Conservation (phyloP, 1,140 invertebrate genomes). For the Listronotus oregonensis region DNA sequence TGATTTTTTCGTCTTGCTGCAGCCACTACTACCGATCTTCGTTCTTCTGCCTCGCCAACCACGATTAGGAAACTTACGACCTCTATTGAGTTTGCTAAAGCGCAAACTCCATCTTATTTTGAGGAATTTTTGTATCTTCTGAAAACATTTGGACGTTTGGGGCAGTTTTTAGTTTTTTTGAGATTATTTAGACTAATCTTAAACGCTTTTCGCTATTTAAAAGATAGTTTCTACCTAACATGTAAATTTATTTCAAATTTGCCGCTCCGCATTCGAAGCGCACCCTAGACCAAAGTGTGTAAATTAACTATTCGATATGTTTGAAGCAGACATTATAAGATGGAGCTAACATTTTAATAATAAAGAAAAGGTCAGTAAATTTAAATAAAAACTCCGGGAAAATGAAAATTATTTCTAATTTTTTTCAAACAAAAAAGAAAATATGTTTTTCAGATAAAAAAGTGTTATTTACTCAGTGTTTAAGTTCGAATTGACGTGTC, state of each 20-base stretch:
- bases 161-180: not conserved
- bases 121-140: not conserved
- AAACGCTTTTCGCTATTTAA: not conserved
- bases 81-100: conserved; percentile 1
- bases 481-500: not conserved
- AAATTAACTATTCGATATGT: conserved; percentile 46
- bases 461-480: not conserved
- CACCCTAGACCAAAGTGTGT: conserved; percentile 9
- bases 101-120: conserved; percentile 4
- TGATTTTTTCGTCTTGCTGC: conserved; percentile 15
- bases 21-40: conserved; percentile 28
- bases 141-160: no score
- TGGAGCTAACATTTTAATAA: conserved; percentile 56
- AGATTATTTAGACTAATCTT: not conserved
- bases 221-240: not conserved
- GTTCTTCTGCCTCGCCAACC: not conserved
- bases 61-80: conserved; percentile 15
- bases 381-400: conserved; percentile 50
- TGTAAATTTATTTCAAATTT: conserved; percentile 15
- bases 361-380: conserved; percentile 55
- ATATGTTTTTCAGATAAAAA: not conserved
- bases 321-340: conserved; percentile 51
- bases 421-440: not conserved
- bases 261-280: conserved; percentile 9
- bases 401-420: conserved; percentile 9